Evolutionary conservation across 1,140 invertebrate genomes (phyloP), one percentile per base, ranked within the genome.

Genomic region (Drosophila mojavensis): DNA sequence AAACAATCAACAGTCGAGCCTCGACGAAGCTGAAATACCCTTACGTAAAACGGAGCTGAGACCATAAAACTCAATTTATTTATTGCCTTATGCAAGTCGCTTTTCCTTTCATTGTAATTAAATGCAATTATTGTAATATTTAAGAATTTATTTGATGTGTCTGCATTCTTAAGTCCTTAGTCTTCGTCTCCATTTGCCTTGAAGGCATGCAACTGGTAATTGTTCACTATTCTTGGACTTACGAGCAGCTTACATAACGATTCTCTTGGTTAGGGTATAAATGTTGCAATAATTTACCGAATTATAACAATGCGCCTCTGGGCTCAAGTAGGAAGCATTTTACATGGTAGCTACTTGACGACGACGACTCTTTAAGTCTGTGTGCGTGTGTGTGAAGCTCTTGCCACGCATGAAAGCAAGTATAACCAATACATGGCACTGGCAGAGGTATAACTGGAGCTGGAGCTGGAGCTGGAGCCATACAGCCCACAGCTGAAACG

Each of bases 341-440:
- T 82, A 88, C 79, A 79, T 85, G 83, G 75, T 82, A 83, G 80
- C 80, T 83, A 83, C 81, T 84, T 85, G 75, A 82, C 64, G 83
- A 79, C 64, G 83, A 85, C 61, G 62, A 70, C 47, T 61, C 30
- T 47, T 51, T 53, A 33, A 24, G 10, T 54, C 45, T 59, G n/a
- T 60, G 11, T 67, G 41, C 61, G 45, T 68, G 30, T 72, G 59
- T 73, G 50, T 59, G 63, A 30, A 6, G 61, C 71, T 60, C 72
- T 68, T 78, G 81, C 79, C 82, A 86, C 68, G 68, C 83, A 79
- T 71, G 64, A 79, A 86, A 78, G 69, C 81, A 68, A 71, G 65
- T 51, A 68, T 56, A 64, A 48, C 39, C 75, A 50, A 60, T 62
- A 64, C 60, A 54, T 64, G 63, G 62, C 56, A 61, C 11, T 33